Base-by-base conservation (phyloP, 1,140 invertebrate species). In the Scaptomyza pallida region DNA sequence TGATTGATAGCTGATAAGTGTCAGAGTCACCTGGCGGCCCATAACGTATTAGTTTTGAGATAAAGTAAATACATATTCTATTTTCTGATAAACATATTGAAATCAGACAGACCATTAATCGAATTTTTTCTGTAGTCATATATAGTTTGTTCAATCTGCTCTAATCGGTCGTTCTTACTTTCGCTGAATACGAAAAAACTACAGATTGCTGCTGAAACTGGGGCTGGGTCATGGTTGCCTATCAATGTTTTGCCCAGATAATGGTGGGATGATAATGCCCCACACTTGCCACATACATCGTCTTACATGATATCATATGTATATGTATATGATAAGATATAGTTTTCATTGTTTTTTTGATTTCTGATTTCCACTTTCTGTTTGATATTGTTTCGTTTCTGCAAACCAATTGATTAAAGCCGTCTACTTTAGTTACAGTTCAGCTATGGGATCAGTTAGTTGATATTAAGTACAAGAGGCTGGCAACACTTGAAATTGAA, bases 291-390 rank as follows among this genome's bases (percentile, higher is more conserved):
- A 59, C 37, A 33, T 21, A 43, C 43, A 48, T 73, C 77, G 73
- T 80, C 79, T 85, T 75, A 64, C 56, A 76, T 61, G 81, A 83
- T 86, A 86, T 72, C 80, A 85, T 65, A 72, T 44, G 21, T 57
- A 51, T 65, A 63, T 50, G 47, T 43, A 57, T 43, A 57, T 64
- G 81, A 85, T 85, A 78, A 88, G 81, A 88, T 88, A 88, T 78
- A 71, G 69, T 48, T 72, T 30, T 54, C 57, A 60, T 47, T 73
- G 64, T 65, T 83, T 78, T n/a, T n/a, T n/a, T 57, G 35, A 48
- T n/a, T n/a, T n/a, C n/a, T 26, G 23, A 26, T 55, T 71, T 67
- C 30, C 19, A 59, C 21, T 47, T 62, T 56, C 23, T 37, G 19
- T 48, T 45, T 43, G 40, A 60, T 60, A 67, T 57, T 57, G 15